phyloP scores from a whole-genome alignment of 2,113 vertebrate genomes.

The Lagopus leucura region DNA sequence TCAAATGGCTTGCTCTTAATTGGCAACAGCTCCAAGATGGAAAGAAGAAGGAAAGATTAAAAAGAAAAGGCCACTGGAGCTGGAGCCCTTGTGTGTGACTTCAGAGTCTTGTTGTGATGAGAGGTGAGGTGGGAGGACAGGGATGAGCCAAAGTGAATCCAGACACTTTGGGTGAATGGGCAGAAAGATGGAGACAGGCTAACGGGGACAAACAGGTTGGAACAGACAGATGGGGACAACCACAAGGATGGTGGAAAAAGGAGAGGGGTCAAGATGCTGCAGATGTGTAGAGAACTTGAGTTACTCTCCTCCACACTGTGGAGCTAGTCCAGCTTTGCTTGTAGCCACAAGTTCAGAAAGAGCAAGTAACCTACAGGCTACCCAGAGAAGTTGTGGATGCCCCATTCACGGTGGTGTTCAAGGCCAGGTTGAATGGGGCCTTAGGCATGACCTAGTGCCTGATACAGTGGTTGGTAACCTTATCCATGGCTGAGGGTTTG shows the following conservation, averaged over 20 bases:
- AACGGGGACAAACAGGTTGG: background rate
- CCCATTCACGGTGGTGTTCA: too few species aligned
- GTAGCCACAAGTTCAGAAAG: background rate
- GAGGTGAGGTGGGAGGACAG: background rate
- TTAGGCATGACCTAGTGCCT: too few species aligned
- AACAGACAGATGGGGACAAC: background rate
- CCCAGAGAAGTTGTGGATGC: too few species aligned
- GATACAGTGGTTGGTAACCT: too few species aligned
- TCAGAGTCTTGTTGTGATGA: background rate
- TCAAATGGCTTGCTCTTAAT: conserved; percentile 73
- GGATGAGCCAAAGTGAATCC: background rate
- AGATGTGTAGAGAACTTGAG: background rate
- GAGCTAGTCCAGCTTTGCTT: background rate
- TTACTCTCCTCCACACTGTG: background rate
- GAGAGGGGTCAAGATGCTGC: background rate
- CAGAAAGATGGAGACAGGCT: background rate
- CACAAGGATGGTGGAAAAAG: background rate
- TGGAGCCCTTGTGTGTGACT: background rate
- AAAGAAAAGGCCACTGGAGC: background rate
- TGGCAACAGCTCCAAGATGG: conserved; percentile 51
- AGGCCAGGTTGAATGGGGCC: too few species aligned
- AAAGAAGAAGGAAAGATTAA: conserved; percentile 20
- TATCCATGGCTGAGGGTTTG: too few species aligned
- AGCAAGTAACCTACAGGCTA: background rate
- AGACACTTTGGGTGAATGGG: background rate